phyloP scores from a whole-genome alignment of 1,140 invertebrate species.

The Harpegnathos saltator region DNA sequence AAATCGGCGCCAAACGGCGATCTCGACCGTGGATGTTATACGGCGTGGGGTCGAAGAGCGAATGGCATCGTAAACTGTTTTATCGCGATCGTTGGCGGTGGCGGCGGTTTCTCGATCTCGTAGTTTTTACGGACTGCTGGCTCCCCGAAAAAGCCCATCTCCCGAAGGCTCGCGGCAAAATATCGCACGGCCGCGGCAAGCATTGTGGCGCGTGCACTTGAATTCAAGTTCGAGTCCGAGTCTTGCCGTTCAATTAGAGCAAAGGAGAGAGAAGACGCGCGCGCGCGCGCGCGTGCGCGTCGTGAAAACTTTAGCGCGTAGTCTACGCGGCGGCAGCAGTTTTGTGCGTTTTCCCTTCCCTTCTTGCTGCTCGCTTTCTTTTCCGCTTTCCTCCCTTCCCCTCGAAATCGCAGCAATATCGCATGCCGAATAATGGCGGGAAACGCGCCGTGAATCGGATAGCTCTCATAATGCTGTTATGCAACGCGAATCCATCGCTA shows the following conservation, averaged over 20 bases:
- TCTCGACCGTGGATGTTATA: slow-evolving; percentile 48
- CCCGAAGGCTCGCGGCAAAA: neutral
- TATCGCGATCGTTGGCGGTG: slow-evolving; percentile 67
- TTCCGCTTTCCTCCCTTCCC: no score
- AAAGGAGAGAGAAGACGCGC: no score
- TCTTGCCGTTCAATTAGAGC: no score
- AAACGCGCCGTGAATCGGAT: slow-evolving; percentile 12
- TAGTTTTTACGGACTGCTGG: slow-evolving; percentile 23
- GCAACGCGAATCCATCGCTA: slow-evolving; percentile 32
- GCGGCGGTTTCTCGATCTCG: slow-evolving; percentile 63
- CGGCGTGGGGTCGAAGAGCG: slow-evolving; percentile 23
- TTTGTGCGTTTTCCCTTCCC: no score
- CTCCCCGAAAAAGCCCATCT: slow-evolving; percentile 3
- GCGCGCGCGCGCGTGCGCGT: no score
- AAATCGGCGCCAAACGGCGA: slow-evolving; percentile 63
- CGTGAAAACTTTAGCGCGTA: no score
- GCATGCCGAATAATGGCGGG: neutral
- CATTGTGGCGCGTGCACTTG: neutral
- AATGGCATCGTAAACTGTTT: slow-evolving; percentile 72
- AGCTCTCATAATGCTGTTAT: slow-evolving; percentile 9
- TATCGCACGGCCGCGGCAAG: neutral
- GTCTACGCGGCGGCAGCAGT: no score
- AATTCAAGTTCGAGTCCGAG: neutral
- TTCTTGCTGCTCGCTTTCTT: no score
- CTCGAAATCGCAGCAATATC: neutral